Base-by-base conservation (phyloP, 2,888 invertebrate species). In the Eupithecia dodoneata region DNA sequence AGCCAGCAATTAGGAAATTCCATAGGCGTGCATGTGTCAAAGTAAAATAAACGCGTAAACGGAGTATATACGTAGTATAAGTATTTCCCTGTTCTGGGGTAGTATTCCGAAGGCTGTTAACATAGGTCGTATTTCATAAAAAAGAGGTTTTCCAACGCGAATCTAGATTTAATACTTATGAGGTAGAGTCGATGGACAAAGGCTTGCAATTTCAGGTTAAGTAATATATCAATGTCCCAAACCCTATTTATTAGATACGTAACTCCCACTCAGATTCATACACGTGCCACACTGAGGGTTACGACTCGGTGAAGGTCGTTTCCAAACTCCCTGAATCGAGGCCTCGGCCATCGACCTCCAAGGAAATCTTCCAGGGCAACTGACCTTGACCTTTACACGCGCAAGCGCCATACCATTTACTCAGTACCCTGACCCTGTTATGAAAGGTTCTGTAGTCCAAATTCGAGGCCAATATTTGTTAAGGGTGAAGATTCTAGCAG, bases 341-440 rank as follows among this genome's bases (percentile, higher is more conserved):
- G 88, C 85, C 83, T 81, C 87, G 94, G 92, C 87, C 92, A 86
- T 87, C 89, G 92, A 94, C 92, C 94, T 90, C 90, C 84, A 86
- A 90, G 91, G 90, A 94, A 94, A 95, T 94, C 93, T 94, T 94
- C 94, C 94, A 94, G 92, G 94, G 93, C 86, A 87, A 82, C 90
- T 89, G 90, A 92, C 94, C 94, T 93, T 94, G 94, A 94, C 91
- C 94, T 94, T 93, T 92, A 88, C 83, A 87, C 94, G 94, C 94
- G 94, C 94, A 94, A 87, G 94, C 94, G 94, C 94, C 82, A 85
- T 91, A 80, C 87, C 85, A 84, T 86, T 92, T 85, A 90, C 91
- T 90, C 88, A 92, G 92, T 93, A 91, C 93, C 92, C 91, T 94
- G 94, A 94, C 94, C 94, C 92, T 91, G 90, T 91, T 93, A 91